phyloP scores from a whole-genome alignment of 2,797 vertebrate species.

The Muraenolepis orangiensis region DNA sequence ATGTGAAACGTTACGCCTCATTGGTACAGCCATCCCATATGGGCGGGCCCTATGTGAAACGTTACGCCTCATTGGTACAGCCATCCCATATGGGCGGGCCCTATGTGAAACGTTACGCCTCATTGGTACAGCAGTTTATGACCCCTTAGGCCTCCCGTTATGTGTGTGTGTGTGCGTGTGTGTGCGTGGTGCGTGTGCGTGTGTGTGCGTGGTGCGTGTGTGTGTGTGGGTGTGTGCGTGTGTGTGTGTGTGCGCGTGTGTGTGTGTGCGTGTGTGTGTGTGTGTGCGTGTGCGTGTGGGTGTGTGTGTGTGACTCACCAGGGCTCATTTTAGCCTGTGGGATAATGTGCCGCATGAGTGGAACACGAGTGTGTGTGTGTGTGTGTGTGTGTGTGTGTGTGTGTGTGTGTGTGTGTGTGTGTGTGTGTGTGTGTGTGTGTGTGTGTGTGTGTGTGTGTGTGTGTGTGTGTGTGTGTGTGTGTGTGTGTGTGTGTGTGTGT shows the following conservation, averaged over 20 bases:
- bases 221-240: background rate
- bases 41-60: too few relatives aligned
- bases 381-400: conserved; percentile 34
- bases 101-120: too few relatives aligned
- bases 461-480: conserved; percentile 36
- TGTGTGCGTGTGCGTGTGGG: conserved; percentile 34
- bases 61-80: too few relatives aligned
- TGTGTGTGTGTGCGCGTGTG: too few relatives aligned
- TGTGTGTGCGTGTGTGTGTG: background rate
- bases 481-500: conserved; percentile 39
- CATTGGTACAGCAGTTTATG: too few relatives aligned
- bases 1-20: too few relatives aligned
- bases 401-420: conserved; percentile 34
- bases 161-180: too few relatives aligned
- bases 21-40: too few relatives aligned
- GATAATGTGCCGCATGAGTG: conserved; percentile 25
- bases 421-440: conserved; percentile 36
- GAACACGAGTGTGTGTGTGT: conserved; percentile 39
- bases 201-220: too few relatives aligned
- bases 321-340: conserved; percentile 25
- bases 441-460: conserved; percentile 36
- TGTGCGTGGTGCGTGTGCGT: too few relatives aligned
- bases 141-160: too few relatives aligned
- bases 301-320: conserved; percentile 37
- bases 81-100: too few relatives aligned